Evolutionary conservation across 2,113 vertebrate species (phyloP).

Genomic region (Cynocephalus volans): DNA sequence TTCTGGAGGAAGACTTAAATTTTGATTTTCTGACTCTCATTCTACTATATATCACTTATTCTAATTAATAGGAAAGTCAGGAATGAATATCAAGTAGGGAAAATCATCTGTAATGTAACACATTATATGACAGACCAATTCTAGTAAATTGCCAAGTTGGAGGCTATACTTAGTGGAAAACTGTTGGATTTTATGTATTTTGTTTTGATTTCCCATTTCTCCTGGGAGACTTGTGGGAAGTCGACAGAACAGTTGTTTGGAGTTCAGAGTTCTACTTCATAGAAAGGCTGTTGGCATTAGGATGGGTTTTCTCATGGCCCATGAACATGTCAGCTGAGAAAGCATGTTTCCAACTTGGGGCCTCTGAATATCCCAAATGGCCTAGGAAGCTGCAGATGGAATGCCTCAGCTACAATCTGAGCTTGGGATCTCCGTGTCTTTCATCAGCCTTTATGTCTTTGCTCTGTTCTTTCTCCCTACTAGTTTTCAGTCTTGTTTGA

Average conservation of each 20-base stretch:
- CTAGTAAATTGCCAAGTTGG: conserved; percentile 14
- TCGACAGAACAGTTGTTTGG: background rate
- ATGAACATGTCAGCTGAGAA: background rate
- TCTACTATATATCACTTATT: background rate
- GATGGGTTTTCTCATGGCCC: background rate
- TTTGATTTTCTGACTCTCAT: background rate
- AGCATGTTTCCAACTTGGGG: background rate
- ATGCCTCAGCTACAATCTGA: background rate
- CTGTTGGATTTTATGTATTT: background rate
- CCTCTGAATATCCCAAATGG: conserved; percentile 13
- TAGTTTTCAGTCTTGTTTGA: conserved; percentile 69
- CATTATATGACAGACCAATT: background rate
- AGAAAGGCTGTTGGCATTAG: background rate
- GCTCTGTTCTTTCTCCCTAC: background rate
- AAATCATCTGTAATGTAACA: background rate
- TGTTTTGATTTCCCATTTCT: background rate
- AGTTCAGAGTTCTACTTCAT: background rate
- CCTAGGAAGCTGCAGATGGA: conserved; percentile 44
- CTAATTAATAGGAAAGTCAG: background rate
- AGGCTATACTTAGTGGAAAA: background rate
- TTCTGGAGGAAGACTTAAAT: background rate
- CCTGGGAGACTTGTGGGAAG: background rate
- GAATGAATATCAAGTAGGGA: background rate
- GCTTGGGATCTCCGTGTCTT: background rate
- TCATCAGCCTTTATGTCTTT: conserved; percentile 57